These are phyloP conservation scores for Morpho achilles DNA, from an alignment of 2,888 invertebrate species.

Conservation along the genomic window DNA sequence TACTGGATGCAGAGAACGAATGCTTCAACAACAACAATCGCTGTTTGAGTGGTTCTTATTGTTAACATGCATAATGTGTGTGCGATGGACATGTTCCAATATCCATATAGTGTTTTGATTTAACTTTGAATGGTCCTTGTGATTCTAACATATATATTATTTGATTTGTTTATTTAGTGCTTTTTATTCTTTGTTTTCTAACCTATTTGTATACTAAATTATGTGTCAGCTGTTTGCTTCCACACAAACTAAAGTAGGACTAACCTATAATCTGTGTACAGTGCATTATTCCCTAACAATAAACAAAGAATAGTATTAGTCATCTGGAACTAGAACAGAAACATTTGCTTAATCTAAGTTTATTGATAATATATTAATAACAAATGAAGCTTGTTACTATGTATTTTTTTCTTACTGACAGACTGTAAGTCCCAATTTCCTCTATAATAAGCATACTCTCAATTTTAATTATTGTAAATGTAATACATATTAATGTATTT, in stretches of 20 bases:
- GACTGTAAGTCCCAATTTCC: constrained; percentile 1
- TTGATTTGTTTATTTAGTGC: constrained; percentile 33
- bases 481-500: not conserved
- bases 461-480: not conserved
- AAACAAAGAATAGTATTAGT: constrained; percentile 31
- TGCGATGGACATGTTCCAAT: constrained; percentile 58
- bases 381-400: constrained; percentile 19
- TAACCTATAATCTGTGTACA: constrained; percentile 31
- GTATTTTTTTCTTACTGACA: constrained; percentile 15
- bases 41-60: constrained; percentile 64
- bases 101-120: constrained; percentile 42
- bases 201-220: constrained; percentile 11
- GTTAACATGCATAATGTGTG: constrained; percentile 76
- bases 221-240: constrained; percentile 9
- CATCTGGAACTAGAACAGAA: constrained; percentile 24
- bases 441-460: not conserved
- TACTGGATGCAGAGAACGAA: constrained; percentile 50
- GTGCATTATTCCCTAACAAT: constrained; percentile 26
- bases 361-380: constrained; percentile 27
- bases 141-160: constrained; percentile 65
- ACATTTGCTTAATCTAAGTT: constrained; percentile 29
- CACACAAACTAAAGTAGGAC: constrained; percentile 13
- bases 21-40: constrained; percentile 66
- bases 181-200: constrained; percentile 39
- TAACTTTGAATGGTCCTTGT: constrained; percentile 78